phyloP scores from a whole-genome alignment of 2,888 invertebrate species.

The Seira ritae region DNA sequence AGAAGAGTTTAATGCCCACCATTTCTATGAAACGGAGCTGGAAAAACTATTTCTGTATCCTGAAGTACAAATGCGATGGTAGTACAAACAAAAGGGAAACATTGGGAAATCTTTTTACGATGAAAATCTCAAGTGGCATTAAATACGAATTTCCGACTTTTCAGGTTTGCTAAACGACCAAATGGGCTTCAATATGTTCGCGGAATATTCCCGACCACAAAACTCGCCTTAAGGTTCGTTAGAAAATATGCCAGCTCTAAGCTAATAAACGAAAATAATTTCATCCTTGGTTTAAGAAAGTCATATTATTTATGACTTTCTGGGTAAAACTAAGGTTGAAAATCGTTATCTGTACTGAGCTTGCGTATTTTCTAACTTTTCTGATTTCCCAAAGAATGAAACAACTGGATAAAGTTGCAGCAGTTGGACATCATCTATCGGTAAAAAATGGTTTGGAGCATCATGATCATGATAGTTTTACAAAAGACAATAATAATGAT shows the following conservation, averaged over 20 bases:
- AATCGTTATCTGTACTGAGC: no score
- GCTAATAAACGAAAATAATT: no score
- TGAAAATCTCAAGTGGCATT: neutral
- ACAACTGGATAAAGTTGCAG: constrained; percentile 53
- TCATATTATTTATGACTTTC: no score
- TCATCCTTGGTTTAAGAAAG: no score
- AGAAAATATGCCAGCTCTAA: no score
- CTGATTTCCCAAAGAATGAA: no score
- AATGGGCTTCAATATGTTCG: constrained; percentile 29
- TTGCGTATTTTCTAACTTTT: no score
- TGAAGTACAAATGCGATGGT: constrained; percentile 52
- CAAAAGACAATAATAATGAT: neutral
- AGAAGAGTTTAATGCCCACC: constrained; percentile 51
- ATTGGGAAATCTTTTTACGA: neutral
- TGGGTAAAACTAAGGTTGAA: no score
- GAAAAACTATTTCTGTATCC: constrained; percentile 36
- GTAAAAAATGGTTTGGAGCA: constrained; percentile 11
- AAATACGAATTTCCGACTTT: neutral
- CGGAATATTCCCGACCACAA: constrained; percentile 27
- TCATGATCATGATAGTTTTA: neutral
- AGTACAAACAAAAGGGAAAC: neutral
- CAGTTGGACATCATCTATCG: constrained; percentile 40
- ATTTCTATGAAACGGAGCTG: constrained; percentile 43
- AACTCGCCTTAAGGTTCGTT: constrained; percentile 15
- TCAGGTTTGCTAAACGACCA: constrained; percentile 13